These are phyloP conservation scores for Sylvia atricapilla DNA, from an alignment of 2,113 vertebrate genomes.

Conservation along the genomic window DNA sequence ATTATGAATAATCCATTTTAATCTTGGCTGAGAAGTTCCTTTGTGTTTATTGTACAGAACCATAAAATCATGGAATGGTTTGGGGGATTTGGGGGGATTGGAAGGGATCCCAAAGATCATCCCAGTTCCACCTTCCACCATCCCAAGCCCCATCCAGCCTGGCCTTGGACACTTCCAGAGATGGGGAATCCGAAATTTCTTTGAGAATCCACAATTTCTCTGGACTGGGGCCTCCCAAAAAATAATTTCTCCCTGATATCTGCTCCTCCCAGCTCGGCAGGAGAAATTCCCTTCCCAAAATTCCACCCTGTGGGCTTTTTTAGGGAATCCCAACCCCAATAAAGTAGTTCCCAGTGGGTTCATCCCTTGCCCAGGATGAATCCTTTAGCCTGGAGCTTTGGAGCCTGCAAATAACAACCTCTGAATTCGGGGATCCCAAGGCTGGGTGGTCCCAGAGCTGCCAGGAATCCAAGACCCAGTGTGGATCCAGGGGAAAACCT, in stretches of 20 bases:
- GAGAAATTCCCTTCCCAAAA: not conserved
- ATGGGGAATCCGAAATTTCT: not conserved
- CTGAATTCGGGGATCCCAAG: not conserved
- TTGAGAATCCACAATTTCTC: not conserved
- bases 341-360: not conserved
- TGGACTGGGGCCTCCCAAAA: not conserved
- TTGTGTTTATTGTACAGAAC: rapidly evolving
- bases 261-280: not conserved
- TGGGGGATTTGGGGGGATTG: not conserved
- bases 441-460: not conserved
- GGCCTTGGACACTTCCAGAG: not conserved
- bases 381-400: not conserved
- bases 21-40: rapidly evolving
- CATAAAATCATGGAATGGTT: not conserved
- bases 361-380: not conserved
- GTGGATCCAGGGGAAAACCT: rapidly evolving
- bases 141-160: not conserved
- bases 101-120: not conserved
- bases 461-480: not conserved
- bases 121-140: not conserved
- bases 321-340: not conserved
- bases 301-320: rapidly evolving
- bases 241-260: not conserved
- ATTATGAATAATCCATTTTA: too few species aligned
- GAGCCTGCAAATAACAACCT: rapidly evolving